Base-by-base conservation (phyloP, 2,113 vertebrate genomes). In the Entelurus aequoreus region DNA sequence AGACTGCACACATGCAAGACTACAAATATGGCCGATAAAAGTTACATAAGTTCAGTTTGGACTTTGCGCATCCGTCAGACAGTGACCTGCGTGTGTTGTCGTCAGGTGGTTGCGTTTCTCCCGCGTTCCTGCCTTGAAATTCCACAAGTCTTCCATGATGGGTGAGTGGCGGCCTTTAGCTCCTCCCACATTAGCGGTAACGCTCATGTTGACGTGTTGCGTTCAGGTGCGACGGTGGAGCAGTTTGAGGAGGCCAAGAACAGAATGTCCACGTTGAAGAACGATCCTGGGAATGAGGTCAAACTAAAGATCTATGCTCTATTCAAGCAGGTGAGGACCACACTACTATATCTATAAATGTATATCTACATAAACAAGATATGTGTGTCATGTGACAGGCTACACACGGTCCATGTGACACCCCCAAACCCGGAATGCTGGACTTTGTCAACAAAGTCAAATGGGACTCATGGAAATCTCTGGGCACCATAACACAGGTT, bases 231-330 rank as follows among this genome's bases (percentile, higher is more conserved):
- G 13, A 88, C 87, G 0, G 87, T 92, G 63, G 72, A 93, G 68
- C 91, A 95, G 60, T 98, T 99, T 55, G 91, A 95, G 65, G 78
- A 84, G 44, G 94, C 94, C 14, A 86, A 93, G 79, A 83, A 61
- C 46, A 87, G 87, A 14, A 67, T 97, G 61, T 92, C 93, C 13
- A 78, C 81, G 6, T 84, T 98, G 83, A 93, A 92, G 69, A 83
- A 88, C 0, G 95, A 98, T 54, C 95, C 95, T 5, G 94, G 94
- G 13, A 95, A 94, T 71, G 90, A 94, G 63, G 81, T 84, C 6
- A 99, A 98, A 50, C 84, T 99, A 60, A 88, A 93, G 74, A 92
- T 98, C 63, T 98, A 98, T 7, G 95, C 88, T 6, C 87, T 98
- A 11, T 98, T 95, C 81, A 98, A 99, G 80, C 97, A 99, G 94